Evolutionary conservation across 2,888 invertebrate genomes (phyloP).

Genomic region (Ornithoptera priamus): DNA sequence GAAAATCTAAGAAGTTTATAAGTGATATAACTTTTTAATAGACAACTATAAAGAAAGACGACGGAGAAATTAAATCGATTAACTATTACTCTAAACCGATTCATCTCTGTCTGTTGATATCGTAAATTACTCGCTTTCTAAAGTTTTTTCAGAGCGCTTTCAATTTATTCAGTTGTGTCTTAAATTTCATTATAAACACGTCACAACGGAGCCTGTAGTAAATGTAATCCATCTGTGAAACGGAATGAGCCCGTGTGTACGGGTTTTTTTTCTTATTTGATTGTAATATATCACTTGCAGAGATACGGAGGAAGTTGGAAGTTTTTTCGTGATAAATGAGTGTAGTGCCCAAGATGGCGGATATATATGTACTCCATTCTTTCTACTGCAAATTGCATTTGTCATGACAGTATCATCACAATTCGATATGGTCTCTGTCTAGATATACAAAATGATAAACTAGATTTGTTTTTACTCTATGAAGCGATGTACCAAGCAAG

Average conservation of each 20-base stretch:
- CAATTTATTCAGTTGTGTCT: conserved; percentile 12
- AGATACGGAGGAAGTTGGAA: conserved; percentile 17
- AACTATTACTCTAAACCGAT: conserved; percentile 2
- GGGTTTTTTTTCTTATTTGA: conserved; percentile 25
- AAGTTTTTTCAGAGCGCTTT: conserved; percentile 1
- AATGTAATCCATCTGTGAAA: conserved; percentile 24
- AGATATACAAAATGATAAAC: too few relatives aligned
- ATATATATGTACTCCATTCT: conserved; percentile 1
- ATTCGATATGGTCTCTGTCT: too few relatives aligned
- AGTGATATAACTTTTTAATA: too few relatives aligned
- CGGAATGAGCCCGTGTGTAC: conserved; percentile 14
- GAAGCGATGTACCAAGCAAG: too few relatives aligned
- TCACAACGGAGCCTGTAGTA: conserved; percentile 6
- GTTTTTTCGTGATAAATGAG: conserved; percentile 30
- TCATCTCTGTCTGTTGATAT: conserved; percentile 16
- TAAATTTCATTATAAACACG: conserved; percentile 21
- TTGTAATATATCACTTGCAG: conserved; percentile 28
- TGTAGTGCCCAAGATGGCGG: conserved; percentile 17
- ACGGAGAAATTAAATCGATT: conserved; percentile 6
- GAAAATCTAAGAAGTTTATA: too few relatives aligned
- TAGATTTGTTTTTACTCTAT: too few relatives aligned
- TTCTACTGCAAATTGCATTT: conserved; percentile 23
- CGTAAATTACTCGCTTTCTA: conserved; percentile 25
- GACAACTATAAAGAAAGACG: background rate
- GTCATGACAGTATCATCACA: conserved; percentile 6